A percentile compares a stretch with the other conserved stretches of the same genome.
phyloP scores from a whole-genome alignment of 2,113 vertebrate genomes.

The Semnornis frantzii region DNA sequence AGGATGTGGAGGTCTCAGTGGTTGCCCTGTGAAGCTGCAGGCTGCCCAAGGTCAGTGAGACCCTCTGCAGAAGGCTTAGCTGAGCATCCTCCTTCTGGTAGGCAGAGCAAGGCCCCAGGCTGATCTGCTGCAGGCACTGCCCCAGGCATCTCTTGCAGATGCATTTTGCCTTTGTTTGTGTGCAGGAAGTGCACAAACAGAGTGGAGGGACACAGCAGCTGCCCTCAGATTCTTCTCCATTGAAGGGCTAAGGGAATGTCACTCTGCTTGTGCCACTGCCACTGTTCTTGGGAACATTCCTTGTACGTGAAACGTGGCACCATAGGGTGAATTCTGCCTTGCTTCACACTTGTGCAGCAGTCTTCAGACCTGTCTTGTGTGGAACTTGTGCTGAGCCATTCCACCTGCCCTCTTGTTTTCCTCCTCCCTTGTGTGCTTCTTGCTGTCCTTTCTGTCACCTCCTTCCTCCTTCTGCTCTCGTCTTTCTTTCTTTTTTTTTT shows the following conservation, averaged over 20 bases:
- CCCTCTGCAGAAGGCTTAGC: neutral
- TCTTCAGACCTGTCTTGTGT: neutral
- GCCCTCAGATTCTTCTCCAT: neutral
- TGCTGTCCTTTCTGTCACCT: neutral
- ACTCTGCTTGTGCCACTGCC: neutral
- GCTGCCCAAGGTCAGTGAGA: neutral
- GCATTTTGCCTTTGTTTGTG: neutral
- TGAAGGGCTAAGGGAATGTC: neutral
- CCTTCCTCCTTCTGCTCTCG: neutral
- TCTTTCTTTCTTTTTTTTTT: neutral
- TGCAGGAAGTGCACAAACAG: neutral
- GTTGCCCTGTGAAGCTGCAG: neutral
- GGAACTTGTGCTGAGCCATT: slow-evolving; percentile 50
- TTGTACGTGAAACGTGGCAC: neutral
- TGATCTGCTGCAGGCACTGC: neutral
- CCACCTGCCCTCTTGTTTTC: slow-evolving; percentile 44
- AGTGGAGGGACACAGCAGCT: neutral
- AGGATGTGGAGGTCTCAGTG: neutral
- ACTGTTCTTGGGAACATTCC: slow-evolving; percentile 41
- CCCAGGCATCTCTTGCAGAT: neutral
- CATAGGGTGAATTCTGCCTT: neutral
- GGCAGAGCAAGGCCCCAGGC: neutral
- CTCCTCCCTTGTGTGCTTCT: slow-evolving; percentile 43
- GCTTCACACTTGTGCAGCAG: slow-evolving; percentile 27
- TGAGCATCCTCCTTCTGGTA: neutral